phyloP scores from a whole-genome alignment of 2,113 vertebrate species.

The Dissostichus mawsoni region DNA sequence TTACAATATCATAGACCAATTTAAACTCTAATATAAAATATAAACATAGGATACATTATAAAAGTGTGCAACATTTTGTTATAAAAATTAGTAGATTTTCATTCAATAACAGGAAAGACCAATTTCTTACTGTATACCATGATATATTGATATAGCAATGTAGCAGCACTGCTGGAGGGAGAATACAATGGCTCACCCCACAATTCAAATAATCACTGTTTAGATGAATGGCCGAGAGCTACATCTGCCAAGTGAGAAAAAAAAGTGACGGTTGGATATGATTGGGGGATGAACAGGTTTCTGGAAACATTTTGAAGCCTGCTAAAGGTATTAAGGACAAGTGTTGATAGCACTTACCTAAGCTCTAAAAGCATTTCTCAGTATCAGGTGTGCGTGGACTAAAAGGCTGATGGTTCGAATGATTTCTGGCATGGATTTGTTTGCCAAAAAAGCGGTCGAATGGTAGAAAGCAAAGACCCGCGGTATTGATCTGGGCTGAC shows the following conservation, averaged over 20 bases:
- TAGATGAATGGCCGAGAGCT: constrained; percentile 42
- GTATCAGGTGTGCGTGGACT: constrained; percentile 65
- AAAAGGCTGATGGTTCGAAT: constrained; percentile 75
- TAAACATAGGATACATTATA: too few species aligned
- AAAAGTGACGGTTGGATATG: constrained; percentile 16
- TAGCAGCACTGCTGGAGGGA: constrained; percentile 8
- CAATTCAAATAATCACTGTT: constrained; percentile 39
- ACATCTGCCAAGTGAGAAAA: constrained; percentile 21
- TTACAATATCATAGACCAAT: too few species aligned
- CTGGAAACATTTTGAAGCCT: constrained; percentile 50
- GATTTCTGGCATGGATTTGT: constrained; percentile 75
- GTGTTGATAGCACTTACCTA: constrained; percentile 73
- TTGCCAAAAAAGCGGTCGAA: constrained; percentile 76
- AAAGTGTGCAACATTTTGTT: background rate
- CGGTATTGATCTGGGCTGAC: constrained; percentile 79
- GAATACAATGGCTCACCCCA: background rate
- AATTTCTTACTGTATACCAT: background rate
- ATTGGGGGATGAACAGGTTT: constrained; percentile 46
- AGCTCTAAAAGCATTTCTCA: constrained; percentile 79
- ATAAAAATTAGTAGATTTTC: background rate
- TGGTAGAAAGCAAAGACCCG: constrained; percentile 67
- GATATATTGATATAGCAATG: constrained; percentile 34
- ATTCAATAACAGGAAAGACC: background rate
- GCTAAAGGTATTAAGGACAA: constrained; percentile 57
- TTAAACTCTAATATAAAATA: too few species aligned